Evolutionary conservation across 2,797 vertebrate genomes (phyloP).

Genomic region (Periparus ater): DNA sequence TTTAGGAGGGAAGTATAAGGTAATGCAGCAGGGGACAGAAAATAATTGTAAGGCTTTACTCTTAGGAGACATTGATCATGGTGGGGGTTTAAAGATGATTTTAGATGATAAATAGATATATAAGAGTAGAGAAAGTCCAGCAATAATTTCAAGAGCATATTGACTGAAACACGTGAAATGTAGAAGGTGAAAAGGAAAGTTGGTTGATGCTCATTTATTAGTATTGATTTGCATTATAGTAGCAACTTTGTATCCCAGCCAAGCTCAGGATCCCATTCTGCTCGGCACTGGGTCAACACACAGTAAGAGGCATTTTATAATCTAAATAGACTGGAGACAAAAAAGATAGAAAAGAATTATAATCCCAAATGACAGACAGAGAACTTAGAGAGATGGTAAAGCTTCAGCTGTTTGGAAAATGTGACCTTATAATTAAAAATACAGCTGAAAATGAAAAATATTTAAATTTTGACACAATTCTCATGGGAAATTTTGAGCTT

Average conservation of each 20-base stretch:
- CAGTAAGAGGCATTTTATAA: constrained; percentile 18
- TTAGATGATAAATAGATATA: neutral
- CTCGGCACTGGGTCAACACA: neutral
- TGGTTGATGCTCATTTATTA: constrained; percentile 45
- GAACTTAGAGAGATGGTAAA: constrained; percentile 33
- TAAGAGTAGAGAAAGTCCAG: constrained; percentile 1
- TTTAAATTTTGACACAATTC: constrained; percentile 56
- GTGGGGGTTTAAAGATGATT: neutral
- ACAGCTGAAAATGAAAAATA: constrained; percentile 55
- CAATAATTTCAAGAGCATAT: constrained; percentile 29
- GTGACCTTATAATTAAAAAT: constrained; percentile 62
- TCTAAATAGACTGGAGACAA: constrained; percentile 12
- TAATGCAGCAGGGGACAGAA: constrained; percentile 42
- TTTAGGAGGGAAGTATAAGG: constrained; percentile 10
- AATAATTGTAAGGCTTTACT: neutral
- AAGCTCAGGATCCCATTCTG: constrained; percentile 25
- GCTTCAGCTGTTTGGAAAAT: constrained; percentile 25
- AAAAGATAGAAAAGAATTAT: constrained; percentile 17
- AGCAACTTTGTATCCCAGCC: constrained; percentile 2
- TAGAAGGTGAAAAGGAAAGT: constrained; percentile 46
- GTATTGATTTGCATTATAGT: constrained; percentile 53
- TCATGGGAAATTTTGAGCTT: constrained; percentile 33
- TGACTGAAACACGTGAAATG: neutral
- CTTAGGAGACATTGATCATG: neutral
- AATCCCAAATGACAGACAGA: constrained; percentile 26